These are phyloP conservation scores for Halocaridina rubra DNA, from an alignment of 2,888 invertebrate species.

Conservation along the genomic window DNA sequence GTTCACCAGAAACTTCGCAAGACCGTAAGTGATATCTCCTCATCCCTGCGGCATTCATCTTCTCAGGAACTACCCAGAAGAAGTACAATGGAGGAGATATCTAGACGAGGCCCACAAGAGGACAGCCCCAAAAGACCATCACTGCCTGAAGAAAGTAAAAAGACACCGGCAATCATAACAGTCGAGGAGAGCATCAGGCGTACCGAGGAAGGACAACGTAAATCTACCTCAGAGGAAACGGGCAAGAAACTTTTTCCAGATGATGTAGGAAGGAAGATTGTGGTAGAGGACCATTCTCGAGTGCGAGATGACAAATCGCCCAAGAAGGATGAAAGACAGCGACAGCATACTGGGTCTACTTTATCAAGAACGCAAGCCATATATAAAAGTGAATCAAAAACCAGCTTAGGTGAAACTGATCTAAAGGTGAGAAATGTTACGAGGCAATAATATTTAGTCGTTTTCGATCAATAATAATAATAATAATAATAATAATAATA, in stretches of 20 bases:
- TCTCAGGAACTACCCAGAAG: conserved; percentile 35
- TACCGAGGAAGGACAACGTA: not conserved
- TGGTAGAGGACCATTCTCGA: not conserved
- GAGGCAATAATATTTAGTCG: not conserved
- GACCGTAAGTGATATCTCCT: conserved; percentile 59
- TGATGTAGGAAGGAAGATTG: not conserved
- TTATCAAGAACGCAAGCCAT: conserved; percentile 36
- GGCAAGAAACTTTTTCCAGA: not conserved
- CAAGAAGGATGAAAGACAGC: not conserved
- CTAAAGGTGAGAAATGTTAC: conserved; percentile 20
- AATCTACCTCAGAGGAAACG: not conserved
- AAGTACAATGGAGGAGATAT: conserved; percentile 6
- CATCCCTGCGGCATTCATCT: conserved; percentile 33
- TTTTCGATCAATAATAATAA: no score
- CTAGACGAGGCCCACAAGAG: not conserved
- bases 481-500: not conserved
- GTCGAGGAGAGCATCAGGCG: not conserved
- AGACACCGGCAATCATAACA: not conserved
- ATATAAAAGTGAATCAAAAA: conserved; percentile 44
- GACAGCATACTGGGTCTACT: not conserved
- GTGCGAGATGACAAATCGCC: not conserved
- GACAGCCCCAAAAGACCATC: conserved; percentile 10
- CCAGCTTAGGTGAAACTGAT: conserved; percentile 41
- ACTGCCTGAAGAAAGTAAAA: not conserved
- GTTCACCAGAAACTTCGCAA: conserved; percentile 62